A percentile compares a stretch with the other conserved stretches of the same genome.
Conservation (phyloP, 2,888 invertebrate genomes). For the Platycheirus albimanus region DNA sequence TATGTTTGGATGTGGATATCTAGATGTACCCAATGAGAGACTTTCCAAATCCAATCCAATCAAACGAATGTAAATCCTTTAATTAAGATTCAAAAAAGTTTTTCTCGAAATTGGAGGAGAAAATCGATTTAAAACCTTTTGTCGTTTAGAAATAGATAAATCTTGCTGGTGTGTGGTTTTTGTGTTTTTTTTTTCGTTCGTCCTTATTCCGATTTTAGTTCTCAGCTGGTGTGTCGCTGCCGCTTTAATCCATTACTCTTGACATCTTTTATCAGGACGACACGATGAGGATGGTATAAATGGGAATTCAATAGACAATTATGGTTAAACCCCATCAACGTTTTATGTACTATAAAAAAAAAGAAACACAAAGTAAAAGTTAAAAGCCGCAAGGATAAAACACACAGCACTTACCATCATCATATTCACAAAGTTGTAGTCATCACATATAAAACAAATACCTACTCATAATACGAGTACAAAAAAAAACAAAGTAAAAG, state of each 20-base stretch:
- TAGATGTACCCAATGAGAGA: conserved; percentile 8
- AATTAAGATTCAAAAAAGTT: conserved; percentile 67
- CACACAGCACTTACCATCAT: conserved; percentile 25
- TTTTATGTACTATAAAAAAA: neutral
- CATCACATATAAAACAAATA: conserved; percentile 8
- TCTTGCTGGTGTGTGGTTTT: conserved; percentile 41
- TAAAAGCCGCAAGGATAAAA: conserved; percentile 61
- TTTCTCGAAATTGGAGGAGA: conserved; percentile 12
- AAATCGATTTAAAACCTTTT: conserved; percentile 55
- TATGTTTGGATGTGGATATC: neutral
- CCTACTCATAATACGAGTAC: neutral
- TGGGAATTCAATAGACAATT: conserved; percentile 70
- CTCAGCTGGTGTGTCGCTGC: conserved; percentile 11
- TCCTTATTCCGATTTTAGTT: no score
- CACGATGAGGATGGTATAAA: conserved; percentile 41
- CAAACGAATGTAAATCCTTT: conserved; percentile 67
- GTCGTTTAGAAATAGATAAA: conserved; percentile 53
- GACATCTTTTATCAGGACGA: conserved; percentile 56
- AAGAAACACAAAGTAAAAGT: conserved; percentile 22
- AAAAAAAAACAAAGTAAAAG: conserved; percentile 34
- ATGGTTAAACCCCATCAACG: conserved; percentile 44
- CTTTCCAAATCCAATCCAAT: conserved; percentile 61
- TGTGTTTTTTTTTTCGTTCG: conserved; percentile 33
- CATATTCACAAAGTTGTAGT: no score
- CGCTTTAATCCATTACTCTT: conserved; percentile 68